Base-by-base conservation (phyloP, 2,888 invertebrate species). In the Sphaeridia pumilis region DNA sequence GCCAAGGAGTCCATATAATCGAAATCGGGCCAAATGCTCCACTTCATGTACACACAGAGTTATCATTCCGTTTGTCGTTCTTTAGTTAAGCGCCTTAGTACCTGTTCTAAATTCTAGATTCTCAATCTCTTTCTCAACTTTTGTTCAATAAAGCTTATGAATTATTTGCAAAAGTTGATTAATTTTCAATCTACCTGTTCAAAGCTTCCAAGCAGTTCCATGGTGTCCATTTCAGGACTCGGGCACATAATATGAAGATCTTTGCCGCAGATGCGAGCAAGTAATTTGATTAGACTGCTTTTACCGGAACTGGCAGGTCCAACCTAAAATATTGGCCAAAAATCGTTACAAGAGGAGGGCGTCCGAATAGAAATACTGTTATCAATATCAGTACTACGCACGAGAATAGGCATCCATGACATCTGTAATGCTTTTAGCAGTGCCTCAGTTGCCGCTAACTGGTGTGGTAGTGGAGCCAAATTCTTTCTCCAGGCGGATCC, bases 171-270 rank as follows among this genome's bases (percentile, higher is more conserved):
- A 24, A 34, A 20, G 28, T 34, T 4, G 24, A 48, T 20, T 21
- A 20, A 45, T 22, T 35, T 42, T 17, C 12, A 22, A 69, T 76
- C 73, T 66, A 83, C 82, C 82, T 99, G 98, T 75, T 99, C 98
- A 72, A 95, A 99, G 58, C 94, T 92, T 47, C 99, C 99, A 1
- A 95, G 75, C 48, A 95, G 80, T 69, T 95, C 94, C 0, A 86
- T 87, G 0, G 93, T 89, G 68, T 95, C 95, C 83, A 90, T 93
- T 31, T 88, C 84, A 27, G 89, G 84, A 65, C 88, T 92, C 48
- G 94, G 83, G 12, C 84, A 79, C 54, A 95, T 73, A 0, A 84
- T 79, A 63, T 80, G 78, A 42, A 94, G 74, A 54, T 79, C 76
- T 63, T 80, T 79, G 1, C 87, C 87, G 1, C 80, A 77, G 49